phyloP scores from a whole-genome alignment of 2,113 vertebrate genomes.

The Percopsis transmontana region DNA sequence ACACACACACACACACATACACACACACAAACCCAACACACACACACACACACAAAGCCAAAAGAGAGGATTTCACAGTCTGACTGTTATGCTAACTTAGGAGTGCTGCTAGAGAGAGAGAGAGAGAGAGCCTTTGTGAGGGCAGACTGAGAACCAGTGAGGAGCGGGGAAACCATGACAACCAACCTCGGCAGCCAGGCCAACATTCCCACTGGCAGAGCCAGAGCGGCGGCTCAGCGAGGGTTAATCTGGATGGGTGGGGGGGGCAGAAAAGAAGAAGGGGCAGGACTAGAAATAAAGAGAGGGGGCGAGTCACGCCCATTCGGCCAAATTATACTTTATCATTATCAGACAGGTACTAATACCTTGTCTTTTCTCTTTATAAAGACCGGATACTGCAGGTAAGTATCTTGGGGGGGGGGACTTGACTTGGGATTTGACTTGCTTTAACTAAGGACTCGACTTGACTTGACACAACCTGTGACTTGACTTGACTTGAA shows the following conservation, averaged over 20 bases:
- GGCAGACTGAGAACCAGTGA: conserved; percentile 71
- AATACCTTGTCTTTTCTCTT: too few relatives aligned
- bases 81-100: conserved; percentile 33
- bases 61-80: conserved; percentile 31
- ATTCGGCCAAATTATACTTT: too few relatives aligned
- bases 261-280: not conserved
- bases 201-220: conserved; percentile 62
- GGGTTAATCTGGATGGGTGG: conserved; percentile 49
- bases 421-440: too few relatives aligned
- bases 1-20: conserved; percentile 7
- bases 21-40: conserved; percentile 15
- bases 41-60: not conserved
- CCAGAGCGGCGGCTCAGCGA: conserved; percentile 59
- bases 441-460: too few relatives aligned
- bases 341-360: too few relatives aligned
- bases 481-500: too few relatives aligned
- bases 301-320: conserved; percentile 12
- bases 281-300: conserved; percentile 22
- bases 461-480: too few relatives aligned
- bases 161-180: conserved; percentile 76
- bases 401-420: too few relatives aligned
- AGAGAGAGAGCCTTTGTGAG: conserved; percentile 42
- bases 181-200: conserved; percentile 70
- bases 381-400: too few relatives aligned
- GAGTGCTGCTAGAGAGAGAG: conserved; percentile 33